These are phyloP conservation scores for Zygogramma bicolorata DNA, from an alignment of 2,888 invertebrate genomes.

Conservation along the genomic window DNA sequence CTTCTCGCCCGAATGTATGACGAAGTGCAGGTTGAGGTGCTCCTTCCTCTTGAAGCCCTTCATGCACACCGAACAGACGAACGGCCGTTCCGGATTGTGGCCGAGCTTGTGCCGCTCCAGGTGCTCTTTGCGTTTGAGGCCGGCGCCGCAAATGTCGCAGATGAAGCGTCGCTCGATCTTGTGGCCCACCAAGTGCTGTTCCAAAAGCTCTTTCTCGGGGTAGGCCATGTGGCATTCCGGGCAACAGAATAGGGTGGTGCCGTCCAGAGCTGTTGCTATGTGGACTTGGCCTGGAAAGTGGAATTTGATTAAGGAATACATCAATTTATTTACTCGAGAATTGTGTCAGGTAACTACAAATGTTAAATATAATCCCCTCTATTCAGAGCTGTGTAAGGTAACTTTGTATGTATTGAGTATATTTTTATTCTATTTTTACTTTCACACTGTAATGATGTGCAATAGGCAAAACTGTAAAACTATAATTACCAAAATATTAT, in stretches of 20 bases:
- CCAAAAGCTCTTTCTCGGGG: conserved; percentile 83
- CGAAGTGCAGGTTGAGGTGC: conserved; percentile 85
- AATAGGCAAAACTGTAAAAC: too few species aligned
- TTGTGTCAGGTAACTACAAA: too few species aligned
- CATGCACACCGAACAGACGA: conserved; percentile 81
- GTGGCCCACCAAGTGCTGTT: conserved; percentile 81
- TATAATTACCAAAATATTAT: too few species aligned
- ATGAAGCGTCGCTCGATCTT: conserved; percentile 85
- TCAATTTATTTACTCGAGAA: too few species aligned
- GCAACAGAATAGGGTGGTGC: conserved; percentile 81
- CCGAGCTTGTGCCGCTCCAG: conserved; percentile 83
- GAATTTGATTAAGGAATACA: too few species aligned
- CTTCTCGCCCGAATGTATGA: conserved; percentile 87
- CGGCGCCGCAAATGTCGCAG: conserved; percentile 83
- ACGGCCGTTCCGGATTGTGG: conserved; percentile 85
- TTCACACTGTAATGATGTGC: too few species aligned
- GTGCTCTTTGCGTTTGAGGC: conserved; percentile 83
- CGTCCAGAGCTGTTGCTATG: conserved; percentile 81
- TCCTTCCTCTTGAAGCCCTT: conserved; percentile 86
- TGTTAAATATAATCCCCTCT: too few species aligned
- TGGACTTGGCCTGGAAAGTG: conserved; percentile 79
- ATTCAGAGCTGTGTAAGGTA: too few species aligned
- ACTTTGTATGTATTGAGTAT: too few species aligned
- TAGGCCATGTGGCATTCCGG: conserved; percentile 87
- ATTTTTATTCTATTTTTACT: too few species aligned